These are phyloP conservation scores for Amiota minor DNA, from an alignment of 2,888 invertebrate species.

Conservation along the genomic window DNA sequence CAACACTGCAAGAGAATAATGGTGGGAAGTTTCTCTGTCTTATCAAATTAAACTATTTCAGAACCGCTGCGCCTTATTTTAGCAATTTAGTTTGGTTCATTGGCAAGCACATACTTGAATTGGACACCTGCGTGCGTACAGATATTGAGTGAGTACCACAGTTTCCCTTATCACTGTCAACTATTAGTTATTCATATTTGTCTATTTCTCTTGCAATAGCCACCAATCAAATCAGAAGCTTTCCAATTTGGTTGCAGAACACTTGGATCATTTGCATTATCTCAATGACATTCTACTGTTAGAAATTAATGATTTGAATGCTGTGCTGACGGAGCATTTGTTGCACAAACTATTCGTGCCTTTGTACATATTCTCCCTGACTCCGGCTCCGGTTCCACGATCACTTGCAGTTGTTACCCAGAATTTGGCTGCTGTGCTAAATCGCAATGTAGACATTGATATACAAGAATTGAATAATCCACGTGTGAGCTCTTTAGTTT, in stretches of 20 bases:
- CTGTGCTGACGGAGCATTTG: constrained; percentile 94
- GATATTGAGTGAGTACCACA: constrained; percentile 87
- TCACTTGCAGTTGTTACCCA: constrained; percentile 78
- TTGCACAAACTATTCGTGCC: constrained; percentile 94
- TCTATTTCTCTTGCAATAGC: constrained; percentile 75
- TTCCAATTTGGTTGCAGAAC: constrained; percentile 95
- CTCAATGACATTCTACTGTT: constrained; percentile 96
- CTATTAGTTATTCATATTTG: background rate
- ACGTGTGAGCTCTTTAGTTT: constrained; percentile 90
- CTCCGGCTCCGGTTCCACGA: constrained; percentile 71
- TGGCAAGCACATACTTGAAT: constrained; percentile 95
- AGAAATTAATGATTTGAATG: constrained; percentile 92
- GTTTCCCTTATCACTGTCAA: too few relatives aligned
- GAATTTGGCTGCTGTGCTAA: constrained; percentile 79
- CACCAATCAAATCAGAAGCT: constrained; percentile 92
- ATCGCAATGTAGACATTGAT: constrained; percentile 76
- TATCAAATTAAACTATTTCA: constrained; percentile 49
- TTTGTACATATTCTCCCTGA: constrained; percentile 92
- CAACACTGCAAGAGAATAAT: constrained; percentile 33
- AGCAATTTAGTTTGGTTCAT: constrained; percentile 99
- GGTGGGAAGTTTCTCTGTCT: background rate
- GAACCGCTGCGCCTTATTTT: constrained; percentile 98
- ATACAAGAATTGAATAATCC: constrained; percentile 79
- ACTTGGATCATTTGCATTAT: constrained; percentile 97
- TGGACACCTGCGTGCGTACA: constrained; percentile 94